Evolutionary conservation across 1,140 invertebrate species (phyloP).

Genomic region (Dendrolimus punctatus): DNA sequence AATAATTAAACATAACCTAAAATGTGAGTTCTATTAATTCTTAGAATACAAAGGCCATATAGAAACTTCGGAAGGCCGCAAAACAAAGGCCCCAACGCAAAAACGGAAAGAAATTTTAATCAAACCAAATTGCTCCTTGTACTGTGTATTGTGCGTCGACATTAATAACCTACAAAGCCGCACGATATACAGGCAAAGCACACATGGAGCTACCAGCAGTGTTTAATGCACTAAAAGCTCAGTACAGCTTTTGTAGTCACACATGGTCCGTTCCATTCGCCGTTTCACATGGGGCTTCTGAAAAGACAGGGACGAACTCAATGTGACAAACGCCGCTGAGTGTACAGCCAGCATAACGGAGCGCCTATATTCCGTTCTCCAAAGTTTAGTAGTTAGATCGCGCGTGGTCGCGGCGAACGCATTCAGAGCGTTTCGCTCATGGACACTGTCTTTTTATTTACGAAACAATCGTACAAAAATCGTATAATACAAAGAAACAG

Average conservation of each 20-base stretch:
- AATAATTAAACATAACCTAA: slow-evolving; percentile 29
- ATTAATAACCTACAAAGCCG: slow-evolving; percentile 58
- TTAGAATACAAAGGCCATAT: slow-evolving; percentile 30
- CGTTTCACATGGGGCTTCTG: slow-evolving; percentile 1
- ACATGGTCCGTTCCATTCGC: slow-evolving; percentile 9
- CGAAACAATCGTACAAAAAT: slow-evolving; percentile 35
- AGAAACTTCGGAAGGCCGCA: slow-evolving; percentile 23
- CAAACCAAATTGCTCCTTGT: slow-evolving; percentile 46
- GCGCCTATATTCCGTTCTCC: slow-evolving; percentile 2
- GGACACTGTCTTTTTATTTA: slow-evolving; percentile 43
- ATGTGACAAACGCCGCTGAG: slow-evolving; percentile 6
- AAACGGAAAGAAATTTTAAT: slow-evolving; percentile 49
- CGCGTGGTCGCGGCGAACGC: slow-evolving; percentile 49
- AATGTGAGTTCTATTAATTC: slow-evolving; percentile 32
- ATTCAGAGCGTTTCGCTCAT: slow-evolving; percentile 32
- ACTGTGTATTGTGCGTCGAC: slow-evolving; percentile 51
- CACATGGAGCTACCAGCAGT: slow-evolving; percentile 18
- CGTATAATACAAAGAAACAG: slow-evolving; percentile 24
- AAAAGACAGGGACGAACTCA: slow-evolving; percentile 12
- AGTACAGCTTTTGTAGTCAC: slow-evolving; percentile 9
- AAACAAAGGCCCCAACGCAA: slow-evolving; percentile 35
- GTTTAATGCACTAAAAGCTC: slow-evolving; percentile 30
- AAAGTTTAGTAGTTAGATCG: slow-evolving; percentile 51
- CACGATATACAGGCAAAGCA: slow-evolving; percentile 29
- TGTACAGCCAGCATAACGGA: not conserved